Conservation (phyloP, 2,888 invertebrate genomes). For the Phyto melanocephala region DNA sequence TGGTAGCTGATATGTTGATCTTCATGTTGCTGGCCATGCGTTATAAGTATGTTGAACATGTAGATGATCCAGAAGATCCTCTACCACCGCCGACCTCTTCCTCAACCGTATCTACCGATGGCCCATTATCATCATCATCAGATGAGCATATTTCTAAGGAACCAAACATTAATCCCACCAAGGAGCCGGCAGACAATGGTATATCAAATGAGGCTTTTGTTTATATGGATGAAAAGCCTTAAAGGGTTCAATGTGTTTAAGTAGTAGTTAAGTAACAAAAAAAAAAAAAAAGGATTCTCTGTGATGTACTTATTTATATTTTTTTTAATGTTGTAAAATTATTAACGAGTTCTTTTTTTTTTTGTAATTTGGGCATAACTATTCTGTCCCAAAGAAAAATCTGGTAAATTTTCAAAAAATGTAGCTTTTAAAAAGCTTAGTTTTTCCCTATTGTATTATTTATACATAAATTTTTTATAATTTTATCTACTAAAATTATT, state of each 20-base stretch:
- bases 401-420: no score
- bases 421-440: background rate
- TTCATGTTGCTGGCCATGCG: constrained; percentile 89
- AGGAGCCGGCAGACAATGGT: constrained; percentile 52
- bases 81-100: constrained; percentile 8
- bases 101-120: constrained; percentile 31
- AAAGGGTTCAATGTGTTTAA: no score
- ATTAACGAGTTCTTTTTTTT: background rate
- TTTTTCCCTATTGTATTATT: background rate
- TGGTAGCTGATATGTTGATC: constrained; percentile 89
- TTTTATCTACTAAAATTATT: background rate
- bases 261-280: background rate
- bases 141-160: constrained; percentile 47
- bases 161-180: constrained; percentile 49
- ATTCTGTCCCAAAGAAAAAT: no score
- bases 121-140: constrained; percentile 55
- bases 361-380: no score
- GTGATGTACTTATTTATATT: constrained; percentile 57
- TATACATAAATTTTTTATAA: background rate
- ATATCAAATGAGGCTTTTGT: constrained; percentile 65
- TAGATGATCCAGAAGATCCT: constrained; percentile 56
- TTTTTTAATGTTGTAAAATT: constrained; percentile 34
- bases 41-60: constrained; percentile 84
- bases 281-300: constrained; percentile 28
- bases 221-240: constrained; percentile 37